Conservation (phyloP, 1,140 invertebrate species). For the Lysiphlebus fabarum region DNA sequence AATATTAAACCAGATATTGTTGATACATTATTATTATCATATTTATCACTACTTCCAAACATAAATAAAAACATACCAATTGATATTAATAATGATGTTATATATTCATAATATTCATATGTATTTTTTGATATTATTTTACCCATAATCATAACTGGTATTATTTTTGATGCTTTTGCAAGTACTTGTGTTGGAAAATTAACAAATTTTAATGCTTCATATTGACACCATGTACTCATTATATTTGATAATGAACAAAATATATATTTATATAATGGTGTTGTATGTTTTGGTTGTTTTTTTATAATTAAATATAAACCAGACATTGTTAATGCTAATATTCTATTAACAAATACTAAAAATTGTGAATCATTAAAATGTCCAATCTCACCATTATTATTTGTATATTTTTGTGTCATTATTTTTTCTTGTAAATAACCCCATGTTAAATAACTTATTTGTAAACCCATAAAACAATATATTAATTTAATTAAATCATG, state of each 20-base stretch:
- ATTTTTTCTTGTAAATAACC: conserved; percentile 92
- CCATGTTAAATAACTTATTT: conserved; percentile 90
- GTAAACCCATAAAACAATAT: conserved; percentile 85
- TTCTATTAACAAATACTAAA: conserved; percentile 89
- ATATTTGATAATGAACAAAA: conserved; percentile 97
- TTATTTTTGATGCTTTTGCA: conserved; percentile 91
- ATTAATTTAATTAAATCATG: conserved; percentile 62
- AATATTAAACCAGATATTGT: conserved; percentile 85
- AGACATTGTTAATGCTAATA: conserved; percentile 79
- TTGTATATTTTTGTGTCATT: conserved; percentile 78
- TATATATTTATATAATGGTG: conserved; percentile 94
- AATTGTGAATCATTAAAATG: conserved; percentile 92
- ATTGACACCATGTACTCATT: conserved; percentile 99
- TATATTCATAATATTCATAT: conserved; percentile 92
- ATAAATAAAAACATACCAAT: conserved; percentile 91
- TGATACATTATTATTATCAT: conserved; percentile 62
- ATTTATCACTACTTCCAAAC: conserved; percentile 62
- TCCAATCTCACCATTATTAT: conserved; percentile 59
- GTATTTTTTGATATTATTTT: conserved; percentile 84
- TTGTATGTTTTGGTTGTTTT: conserved; percentile 69
- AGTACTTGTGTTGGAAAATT: conserved; percentile 96
- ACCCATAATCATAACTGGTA: conserved; percentile 99
- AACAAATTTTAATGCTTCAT: conserved; percentile 97
- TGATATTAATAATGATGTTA: conserved; percentile 85
- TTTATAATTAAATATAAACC: conserved; percentile 61